Percentiles rank a stretch among this genome's conserved stretches.
Conservation (phyloP, 2,797 vertebrate genomes). For the Gila robusta region DNA sequence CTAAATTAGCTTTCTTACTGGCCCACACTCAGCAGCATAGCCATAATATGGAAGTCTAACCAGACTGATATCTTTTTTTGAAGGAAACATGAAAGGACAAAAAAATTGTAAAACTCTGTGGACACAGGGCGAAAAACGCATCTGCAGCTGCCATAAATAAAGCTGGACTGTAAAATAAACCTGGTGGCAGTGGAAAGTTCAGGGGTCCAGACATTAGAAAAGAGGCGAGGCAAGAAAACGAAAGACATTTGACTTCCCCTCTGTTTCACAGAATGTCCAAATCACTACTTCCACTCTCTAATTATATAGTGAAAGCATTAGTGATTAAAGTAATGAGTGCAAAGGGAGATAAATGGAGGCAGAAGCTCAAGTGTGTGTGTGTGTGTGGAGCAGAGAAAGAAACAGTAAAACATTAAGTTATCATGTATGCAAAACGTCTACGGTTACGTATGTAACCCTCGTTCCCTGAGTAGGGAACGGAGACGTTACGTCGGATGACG, state of each 20-base stretch:
- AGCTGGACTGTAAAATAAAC: neutral
- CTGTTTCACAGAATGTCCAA: constrained; percentile 14
- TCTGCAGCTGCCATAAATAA: neutral
- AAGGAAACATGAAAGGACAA: too few relatives aligned
- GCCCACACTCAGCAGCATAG: neutral
- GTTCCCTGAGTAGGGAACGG: too few relatives aligned
- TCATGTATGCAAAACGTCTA: neutral
- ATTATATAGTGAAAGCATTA: constrained; percentile 36
- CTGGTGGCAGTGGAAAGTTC: neutral
- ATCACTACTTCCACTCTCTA: constrained; percentile 31
- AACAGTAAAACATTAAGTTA: neutral
- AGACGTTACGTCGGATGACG: too few relatives aligned
- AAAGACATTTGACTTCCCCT: constrained; percentile 29
- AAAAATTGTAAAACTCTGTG: too few relatives aligned
- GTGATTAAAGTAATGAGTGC: constrained; percentile 35
- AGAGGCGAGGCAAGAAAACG: neutral
- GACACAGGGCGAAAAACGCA: too few relatives aligned
- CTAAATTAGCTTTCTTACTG: neutral
- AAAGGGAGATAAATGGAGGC: constrained; percentile 30
- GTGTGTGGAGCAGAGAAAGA: neutral
- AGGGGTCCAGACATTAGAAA: constrained; percentile 12
- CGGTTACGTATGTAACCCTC: too few relatives aligned
- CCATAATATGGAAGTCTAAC: neutral
- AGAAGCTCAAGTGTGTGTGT: neutral
- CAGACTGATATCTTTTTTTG: neutral